Evolutionary conservation across 2,797 vertebrate genomes (phyloP).

Genomic region (Aeoliscus strigatus): DNA sequence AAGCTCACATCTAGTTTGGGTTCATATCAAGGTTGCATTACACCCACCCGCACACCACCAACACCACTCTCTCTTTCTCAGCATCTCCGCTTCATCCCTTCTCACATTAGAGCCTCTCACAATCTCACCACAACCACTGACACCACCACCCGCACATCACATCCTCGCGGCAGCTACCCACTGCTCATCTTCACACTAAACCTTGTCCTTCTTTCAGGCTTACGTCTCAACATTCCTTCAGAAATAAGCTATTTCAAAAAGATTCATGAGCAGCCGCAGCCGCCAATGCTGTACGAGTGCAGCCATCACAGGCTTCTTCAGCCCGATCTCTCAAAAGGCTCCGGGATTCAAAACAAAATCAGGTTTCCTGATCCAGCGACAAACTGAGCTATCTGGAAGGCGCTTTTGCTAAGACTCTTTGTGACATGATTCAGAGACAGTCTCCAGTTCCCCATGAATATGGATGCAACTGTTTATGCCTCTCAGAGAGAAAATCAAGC

Average conservation of each 20-base stretch:
- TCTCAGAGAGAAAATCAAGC: slow-evolving; percentile 62
- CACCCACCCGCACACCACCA: slow-evolving; percentile 38
- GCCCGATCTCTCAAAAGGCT: slow-evolving; percentile 71
- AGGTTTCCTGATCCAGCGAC: slow-evolving; percentile 73
- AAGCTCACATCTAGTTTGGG: slow-evolving; percentile 60
- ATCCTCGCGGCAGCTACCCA: slow-evolving; percentile 56
- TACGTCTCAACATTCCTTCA: slow-evolving; percentile 69
- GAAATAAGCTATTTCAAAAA: slow-evolving; percentile 75
- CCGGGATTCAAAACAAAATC: slow-evolving; percentile 74
- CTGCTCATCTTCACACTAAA: slow-evolving; percentile 73
- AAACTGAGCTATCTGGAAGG: slow-evolving; percentile 68
- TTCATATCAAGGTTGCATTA: slow-evolving; percentile 68
- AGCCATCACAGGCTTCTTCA: slow-evolving; percentile 62
- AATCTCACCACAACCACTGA: slow-evolving; percentile 58
- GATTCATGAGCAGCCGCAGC: slow-evolving; percentile 67
- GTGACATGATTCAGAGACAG: slow-evolving; percentile 73
- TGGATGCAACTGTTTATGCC: slow-evolving; percentile 75
- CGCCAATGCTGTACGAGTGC: slow-evolving; percentile 60
- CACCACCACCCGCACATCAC: slow-evolving; percentile 60
- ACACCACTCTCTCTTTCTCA: slow-evolving; percentile 36
- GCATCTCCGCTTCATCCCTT: slow-evolving; percentile 60
- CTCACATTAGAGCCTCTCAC: slow-evolving; percentile 73
- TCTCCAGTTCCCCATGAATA: slow-evolving; percentile 76
- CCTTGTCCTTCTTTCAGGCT: slow-evolving; percentile 76
- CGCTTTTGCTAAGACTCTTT: slow-evolving; percentile 74